These are phyloP conservation scores for Anarsia innoxiella DNA, from an alignment of 2,888 invertebrate genomes.

Conservation along the genomic window DNA sequence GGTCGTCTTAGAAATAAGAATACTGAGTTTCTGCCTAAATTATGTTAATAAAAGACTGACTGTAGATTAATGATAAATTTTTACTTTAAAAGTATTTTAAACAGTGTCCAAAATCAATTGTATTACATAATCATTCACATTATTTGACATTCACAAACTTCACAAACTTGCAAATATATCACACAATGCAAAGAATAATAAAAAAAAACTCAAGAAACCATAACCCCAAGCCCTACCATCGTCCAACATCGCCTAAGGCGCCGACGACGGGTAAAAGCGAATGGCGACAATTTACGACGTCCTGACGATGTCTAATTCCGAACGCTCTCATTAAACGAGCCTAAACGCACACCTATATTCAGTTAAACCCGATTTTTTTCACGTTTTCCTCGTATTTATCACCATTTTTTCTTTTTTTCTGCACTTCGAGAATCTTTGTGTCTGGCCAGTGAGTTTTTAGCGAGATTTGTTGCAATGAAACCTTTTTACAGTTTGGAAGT, in stretches of 20 bases:
- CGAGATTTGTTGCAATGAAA: constrained; percentile 15
- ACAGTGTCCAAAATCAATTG: too few relatives aligned
- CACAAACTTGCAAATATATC: too few relatives aligned
- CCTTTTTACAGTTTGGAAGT: constrained; percentile 10
- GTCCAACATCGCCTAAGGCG: not conserved
- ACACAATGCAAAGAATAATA: not conserved
- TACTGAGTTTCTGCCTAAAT: too few relatives aligned
- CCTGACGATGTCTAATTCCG: constrained; percentile 60
- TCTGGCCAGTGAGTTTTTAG: constrained; percentile 11
- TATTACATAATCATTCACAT: too few relatives aligned
- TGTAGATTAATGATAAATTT: too few relatives aligned
- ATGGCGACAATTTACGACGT: constrained; percentile 68
- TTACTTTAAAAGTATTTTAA: too few relatives aligned
- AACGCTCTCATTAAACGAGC: constrained; percentile 60
- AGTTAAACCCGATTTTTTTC: constrained; percentile 54
- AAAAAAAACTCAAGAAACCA: not conserved
- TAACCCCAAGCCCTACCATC: not conserved
- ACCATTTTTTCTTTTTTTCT: constrained; percentile 16
- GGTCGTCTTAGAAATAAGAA: too few relatives aligned
- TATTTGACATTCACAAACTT: too few relatives aligned
- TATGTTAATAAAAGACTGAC: too few relatives aligned
- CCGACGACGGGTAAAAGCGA: constrained; percentile 22
- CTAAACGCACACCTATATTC: constrained; percentile 58
- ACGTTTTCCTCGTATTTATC: constrained; percentile 19
- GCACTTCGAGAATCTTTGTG: constrained; percentile 16